Conservation (phyloP, 2,797 vertebrate genomes). For the Mormyrus proboscirostris region DNA sequence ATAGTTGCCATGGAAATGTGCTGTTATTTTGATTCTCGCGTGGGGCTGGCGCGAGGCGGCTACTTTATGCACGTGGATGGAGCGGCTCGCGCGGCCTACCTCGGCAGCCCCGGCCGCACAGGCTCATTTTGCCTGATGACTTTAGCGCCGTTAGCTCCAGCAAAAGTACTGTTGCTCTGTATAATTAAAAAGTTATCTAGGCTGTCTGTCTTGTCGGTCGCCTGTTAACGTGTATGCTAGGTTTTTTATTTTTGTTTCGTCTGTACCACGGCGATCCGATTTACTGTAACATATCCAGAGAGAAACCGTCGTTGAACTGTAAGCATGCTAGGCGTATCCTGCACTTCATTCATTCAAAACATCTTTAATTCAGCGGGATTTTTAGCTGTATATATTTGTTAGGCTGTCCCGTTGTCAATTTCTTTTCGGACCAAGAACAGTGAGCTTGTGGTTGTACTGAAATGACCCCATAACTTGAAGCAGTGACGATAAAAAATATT, state of each 20-base stretch:
- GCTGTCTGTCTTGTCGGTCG: not conserved
- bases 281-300: not conserved
- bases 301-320: not conserved
- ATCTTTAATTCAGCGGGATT: not conserved
- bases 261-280: not conserved
- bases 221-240: not conserved
- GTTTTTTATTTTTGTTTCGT: not conserved
- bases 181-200: not conserved
- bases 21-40: not conserved
- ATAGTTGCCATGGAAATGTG: conserved; percentile 3
- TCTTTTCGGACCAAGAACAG: not conserved
- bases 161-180: not conserved
- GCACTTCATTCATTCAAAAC: not conserved
- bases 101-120: not conserved
- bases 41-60: not conserved
- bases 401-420: not conserved
- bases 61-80: not conserved
- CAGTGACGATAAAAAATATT: not conserved
- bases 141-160: not conserved
- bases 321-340: not conserved
- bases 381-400: not conserved
- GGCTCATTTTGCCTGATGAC: not conserved
- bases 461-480: not conserved
- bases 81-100: not conserved
- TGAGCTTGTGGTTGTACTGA: not conserved